Evolutionary conservation across 2,888 invertebrate genomes (phyloP).

Genomic region (Microctonus brassicae): DNA sequence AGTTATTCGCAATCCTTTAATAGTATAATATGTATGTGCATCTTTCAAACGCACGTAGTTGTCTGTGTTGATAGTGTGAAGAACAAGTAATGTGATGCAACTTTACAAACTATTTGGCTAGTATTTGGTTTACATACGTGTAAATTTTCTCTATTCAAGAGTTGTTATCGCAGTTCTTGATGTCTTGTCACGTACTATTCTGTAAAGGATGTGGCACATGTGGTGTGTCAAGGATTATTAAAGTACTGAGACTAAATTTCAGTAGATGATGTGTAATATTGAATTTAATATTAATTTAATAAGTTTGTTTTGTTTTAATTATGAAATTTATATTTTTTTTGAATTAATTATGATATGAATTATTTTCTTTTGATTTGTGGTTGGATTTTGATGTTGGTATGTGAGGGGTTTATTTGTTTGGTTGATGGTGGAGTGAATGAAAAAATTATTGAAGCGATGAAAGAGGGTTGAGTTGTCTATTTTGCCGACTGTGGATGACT

Average conservation of each 20-base stretch:
- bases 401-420: no score
- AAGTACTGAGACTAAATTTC: neutral
- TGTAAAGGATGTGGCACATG: neutral
- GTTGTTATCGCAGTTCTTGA: neutral
- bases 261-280: no score
- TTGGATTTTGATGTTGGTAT: no score
- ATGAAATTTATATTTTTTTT: no score
- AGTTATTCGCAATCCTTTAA: neutral
- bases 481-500: neutral
- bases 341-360: no score
- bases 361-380: no score
- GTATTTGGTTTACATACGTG: constrained; percentile 34
- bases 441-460: neutral
- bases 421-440: no score
- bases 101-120: constrained; percentile 49
- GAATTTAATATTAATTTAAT: no score
- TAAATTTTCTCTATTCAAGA: neutral
- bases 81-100: constrained; percentile 13
- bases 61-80: constrained; percentile 26
- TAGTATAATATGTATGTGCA: no score
- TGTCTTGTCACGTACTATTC: neutral
- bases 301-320: no score
- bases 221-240: neutral
- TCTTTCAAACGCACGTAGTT: neutral
- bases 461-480: neutral